Percentiles rank a stretch among this genome's conserved stretches.
phyloP scores from a whole-genome alignment of 2,888 invertebrate species.

The Ditula angustiorana region DNA sequence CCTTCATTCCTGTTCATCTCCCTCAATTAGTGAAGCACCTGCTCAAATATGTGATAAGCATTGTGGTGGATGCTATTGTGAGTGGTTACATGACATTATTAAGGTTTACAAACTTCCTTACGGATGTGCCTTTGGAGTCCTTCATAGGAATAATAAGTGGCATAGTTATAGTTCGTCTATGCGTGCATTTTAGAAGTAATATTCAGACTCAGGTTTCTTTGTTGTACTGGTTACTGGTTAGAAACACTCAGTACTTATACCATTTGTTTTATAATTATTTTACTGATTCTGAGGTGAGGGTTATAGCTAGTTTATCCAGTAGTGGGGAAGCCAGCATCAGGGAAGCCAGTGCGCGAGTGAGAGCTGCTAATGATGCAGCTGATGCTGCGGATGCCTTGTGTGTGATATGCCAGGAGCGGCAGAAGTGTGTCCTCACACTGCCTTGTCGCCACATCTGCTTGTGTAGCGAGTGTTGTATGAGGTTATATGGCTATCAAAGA shows the following conservation, averaged over 20 bases:
- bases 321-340: constrained; percentile 58
- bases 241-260: constrained; percentile 71
- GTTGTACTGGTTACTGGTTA: constrained; percentile 67
- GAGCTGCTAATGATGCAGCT: constrained; percentile 52
- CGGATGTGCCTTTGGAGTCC: constrained; percentile 79
- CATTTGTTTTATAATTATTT: constrained; percentile 72
- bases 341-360: constrained; percentile 49
- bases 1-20: constrained; percentile 74
- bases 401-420: constrained; percentile 84
- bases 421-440: constrained; percentile 83
- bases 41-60: constrained; percentile 53
- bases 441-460: constrained; percentile 85
- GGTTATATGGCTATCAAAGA: constrained; percentile 78
- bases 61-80: constrained; percentile 52
- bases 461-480: constrained; percentile 79
- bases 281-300: constrained; percentile 70
- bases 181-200: constrained; percentile 65
- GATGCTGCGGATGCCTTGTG: constrained; percentile 73
- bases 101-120: constrained; percentile 73
- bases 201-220: constrained; percentile 56
- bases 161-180: constrained; percentile 67
- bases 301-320: constrained; percentile 67
- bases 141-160: constrained; percentile 73
- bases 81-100: constrained; percentile 69
- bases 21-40: constrained; percentile 62